phyloP scores from a whole-genome alignment of 2,797 vertebrate species.

The Pteropus rufus region DNA sequence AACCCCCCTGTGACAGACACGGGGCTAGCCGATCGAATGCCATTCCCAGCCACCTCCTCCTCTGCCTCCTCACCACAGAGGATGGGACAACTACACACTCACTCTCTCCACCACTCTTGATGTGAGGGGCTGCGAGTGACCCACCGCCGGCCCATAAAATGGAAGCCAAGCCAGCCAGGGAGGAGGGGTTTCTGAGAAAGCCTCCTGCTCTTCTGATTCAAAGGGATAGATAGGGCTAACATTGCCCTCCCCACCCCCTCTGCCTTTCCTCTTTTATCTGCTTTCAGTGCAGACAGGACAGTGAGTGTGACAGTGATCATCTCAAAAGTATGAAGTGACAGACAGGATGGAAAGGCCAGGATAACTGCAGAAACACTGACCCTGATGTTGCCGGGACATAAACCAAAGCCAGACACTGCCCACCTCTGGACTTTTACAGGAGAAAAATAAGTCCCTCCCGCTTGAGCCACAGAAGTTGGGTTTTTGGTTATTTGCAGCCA shows the following conservation, averaged over 20 bases:
- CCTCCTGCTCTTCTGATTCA: neutral
- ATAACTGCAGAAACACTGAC: neutral
- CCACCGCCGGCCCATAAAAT: neutral
- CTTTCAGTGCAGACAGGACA: neutral
- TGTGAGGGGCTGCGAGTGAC: too few relatives aligned
- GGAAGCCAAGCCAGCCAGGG: neutral
- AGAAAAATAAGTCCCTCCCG: neutral
- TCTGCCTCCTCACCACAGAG: neutral
- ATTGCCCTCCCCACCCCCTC: neutral
- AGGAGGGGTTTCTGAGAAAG: neutral
- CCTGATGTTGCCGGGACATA: neutral
- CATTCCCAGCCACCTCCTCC: neutral
- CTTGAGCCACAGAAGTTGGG: neutral
- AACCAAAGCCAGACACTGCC: neutral
- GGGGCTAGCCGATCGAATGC: too few relatives aligned
- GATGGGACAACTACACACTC: neutral
- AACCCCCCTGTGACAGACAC: neutral
- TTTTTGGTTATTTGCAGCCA: neutral
- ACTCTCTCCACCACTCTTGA: neutral
- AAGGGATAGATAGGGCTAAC: neutral
- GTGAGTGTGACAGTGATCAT: accelerated
- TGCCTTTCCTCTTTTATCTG: neutral
- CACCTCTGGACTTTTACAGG: neutral
- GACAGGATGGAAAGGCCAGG: neutral
- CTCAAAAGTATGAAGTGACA: neutral